These are phyloP conservation scores for Morpho helenor DNA, from an alignment of 2,888 invertebrate species.

Conservation along the genomic window DNA sequence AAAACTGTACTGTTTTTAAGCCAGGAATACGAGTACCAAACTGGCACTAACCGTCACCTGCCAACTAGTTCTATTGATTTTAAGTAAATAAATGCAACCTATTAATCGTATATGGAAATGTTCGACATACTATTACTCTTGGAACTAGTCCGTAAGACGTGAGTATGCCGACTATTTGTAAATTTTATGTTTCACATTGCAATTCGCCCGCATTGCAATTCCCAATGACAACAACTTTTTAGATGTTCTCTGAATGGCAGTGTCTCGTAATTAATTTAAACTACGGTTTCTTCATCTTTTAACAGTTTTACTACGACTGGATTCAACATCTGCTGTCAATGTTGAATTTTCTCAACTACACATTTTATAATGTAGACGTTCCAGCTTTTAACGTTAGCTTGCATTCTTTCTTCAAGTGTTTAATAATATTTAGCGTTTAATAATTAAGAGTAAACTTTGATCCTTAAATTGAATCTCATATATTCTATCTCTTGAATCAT, in stretches of 20 bases:
- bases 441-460: no score
- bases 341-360: conserved; percentile 1
- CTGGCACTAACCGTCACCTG: conserved; percentile 11
- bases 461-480: no score
- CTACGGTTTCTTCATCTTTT: conserved; percentile 6
- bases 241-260: conserved; percentile 6
- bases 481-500: no score
- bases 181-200: conserved; percentile 9
- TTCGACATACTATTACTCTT: conserved; percentile 15
- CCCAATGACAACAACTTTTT: conserved; percentile 17
- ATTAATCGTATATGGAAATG: conserved; percentile 17
- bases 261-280: conserved; percentile 8
- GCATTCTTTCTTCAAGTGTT: no score
- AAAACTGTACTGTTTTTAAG: background rate
- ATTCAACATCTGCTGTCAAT: conserved; percentile 3
- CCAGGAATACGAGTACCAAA: background rate
- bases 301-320: conserved; percentile 1
- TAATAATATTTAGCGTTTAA: no score
- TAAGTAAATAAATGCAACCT: conserved; percentile 12
- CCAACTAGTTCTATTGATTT: conserved; percentile 14
- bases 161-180: conserved; percentile 10
- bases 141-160: conserved; percentile 7
- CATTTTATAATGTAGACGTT: background rate
- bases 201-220: conserved; percentile 7
- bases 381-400: background rate